These are phyloP conservation scores for Uria aalge DNA, from an alignment of 2,113 vertebrate genomes.

Conservation along the genomic window DNA sequence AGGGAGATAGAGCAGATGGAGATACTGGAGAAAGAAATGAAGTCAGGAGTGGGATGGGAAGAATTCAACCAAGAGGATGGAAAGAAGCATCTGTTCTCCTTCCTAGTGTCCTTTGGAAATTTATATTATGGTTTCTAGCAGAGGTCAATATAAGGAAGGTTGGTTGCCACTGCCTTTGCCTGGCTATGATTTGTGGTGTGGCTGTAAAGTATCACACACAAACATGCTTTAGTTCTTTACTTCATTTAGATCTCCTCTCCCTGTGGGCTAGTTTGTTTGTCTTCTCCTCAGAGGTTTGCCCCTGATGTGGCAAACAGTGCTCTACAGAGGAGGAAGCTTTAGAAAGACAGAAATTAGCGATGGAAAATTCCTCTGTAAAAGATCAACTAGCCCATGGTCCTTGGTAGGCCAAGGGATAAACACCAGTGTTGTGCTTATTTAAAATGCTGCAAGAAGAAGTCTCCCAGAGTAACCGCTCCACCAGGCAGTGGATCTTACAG, in stretches of 20 bases:
- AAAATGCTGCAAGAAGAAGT: neutral
- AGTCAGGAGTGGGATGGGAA: neutral
- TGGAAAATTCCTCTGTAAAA: slow-evolving; percentile 45
- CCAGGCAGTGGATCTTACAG: neutral
- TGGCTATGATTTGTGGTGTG: neutral
- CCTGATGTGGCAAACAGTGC: neutral
- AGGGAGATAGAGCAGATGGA: neutral
- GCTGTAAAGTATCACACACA: neutral
- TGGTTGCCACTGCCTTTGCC: neutral
- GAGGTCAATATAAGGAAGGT: neutral
- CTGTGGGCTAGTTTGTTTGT: neutral
- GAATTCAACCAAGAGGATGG: neutral
- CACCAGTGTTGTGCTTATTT: neutral
- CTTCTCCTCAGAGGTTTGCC: neutral
- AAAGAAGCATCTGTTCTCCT: neutral
- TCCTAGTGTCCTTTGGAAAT: neutral
- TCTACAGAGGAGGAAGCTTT: neutral
- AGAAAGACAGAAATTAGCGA: slow-evolving; percentile 19
- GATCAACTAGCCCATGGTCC: neutral
- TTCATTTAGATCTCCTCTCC: neutral
- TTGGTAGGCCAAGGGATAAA: slow-evolving; percentile 1
- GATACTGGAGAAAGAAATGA: neutral
- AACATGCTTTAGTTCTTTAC: neutral
- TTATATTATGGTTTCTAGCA: neutral
- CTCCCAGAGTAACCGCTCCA: neutral